These are phyloP conservation scores for Dryomyza anilis DNA, from an alignment of 2,888 invertebrate species.

Conservation along the genomic window DNA sequence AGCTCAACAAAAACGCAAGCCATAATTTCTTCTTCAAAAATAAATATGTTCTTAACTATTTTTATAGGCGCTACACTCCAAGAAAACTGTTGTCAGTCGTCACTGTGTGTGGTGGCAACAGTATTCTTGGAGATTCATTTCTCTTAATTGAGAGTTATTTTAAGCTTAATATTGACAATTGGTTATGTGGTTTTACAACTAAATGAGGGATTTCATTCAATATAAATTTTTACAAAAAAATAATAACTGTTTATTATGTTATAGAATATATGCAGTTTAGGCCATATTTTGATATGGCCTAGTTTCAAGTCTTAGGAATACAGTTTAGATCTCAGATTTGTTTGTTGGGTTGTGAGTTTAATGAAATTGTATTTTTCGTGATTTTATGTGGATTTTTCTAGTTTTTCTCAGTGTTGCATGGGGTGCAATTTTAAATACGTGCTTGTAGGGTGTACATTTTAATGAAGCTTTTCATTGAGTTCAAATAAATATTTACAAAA, in stretches of 20 bases:
- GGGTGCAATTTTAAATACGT: not conserved
- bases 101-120: no score
- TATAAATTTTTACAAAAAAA: conserved; percentile 23
- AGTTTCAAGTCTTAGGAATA: conserved; percentile 50
- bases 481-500: not conserved
- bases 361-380: no score
- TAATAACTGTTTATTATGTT: conserved; percentile 12
- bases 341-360: conserved; percentile 28
- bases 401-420: conserved; percentile 39
- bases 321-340: conserved; percentile 42
- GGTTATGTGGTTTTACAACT: no score
- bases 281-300: conserved; percentile 1
- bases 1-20: conserved; percentile 62
- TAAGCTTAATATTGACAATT: conserved; percentile 19
- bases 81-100: no score
- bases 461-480: not conserved
- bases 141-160: conserved; percentile 25
- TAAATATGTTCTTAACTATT: conserved; percentile 33
- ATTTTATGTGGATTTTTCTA: no score
- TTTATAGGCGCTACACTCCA: conserved; percentile 30
- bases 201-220: not conserved
- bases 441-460: not conserved
- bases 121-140: conserved; percentile 26
- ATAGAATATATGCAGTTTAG: not conserved
- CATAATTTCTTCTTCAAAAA: conserved; percentile 35